Conservation (phyloP, 2,797 vertebrate species). For the Notolepis coatsorum region DNA sequence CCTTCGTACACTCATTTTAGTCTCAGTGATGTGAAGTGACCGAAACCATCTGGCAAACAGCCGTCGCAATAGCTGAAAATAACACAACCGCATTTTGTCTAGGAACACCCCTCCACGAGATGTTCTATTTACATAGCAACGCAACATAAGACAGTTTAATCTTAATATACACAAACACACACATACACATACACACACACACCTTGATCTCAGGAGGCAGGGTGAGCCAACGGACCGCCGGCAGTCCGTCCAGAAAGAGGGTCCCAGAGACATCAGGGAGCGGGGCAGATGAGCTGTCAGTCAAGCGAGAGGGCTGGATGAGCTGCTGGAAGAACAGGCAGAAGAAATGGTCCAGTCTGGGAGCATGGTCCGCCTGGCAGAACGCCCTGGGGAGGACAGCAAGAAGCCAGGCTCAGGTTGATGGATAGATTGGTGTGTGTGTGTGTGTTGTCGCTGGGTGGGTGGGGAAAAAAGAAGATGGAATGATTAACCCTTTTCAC, state of each 20-base stretch:
- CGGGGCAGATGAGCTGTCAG: constrained; percentile 52
- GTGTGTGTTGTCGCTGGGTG: too few relatives aligned
- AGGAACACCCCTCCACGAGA: too few relatives aligned
- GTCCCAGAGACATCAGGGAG: constrained; percentile 71
- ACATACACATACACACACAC: not conserved
- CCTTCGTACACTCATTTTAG: too few relatives aligned
- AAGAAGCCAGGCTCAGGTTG: not conserved
- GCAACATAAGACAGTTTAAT: too few relatives aligned
- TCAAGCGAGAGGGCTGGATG: constrained; percentile 82
- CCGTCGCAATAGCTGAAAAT: too few relatives aligned
- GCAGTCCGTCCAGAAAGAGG: constrained; percentile 86
- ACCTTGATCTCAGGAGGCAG: constrained; percentile 93
- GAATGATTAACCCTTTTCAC: too few relatives aligned
- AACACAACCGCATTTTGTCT: too few relatives aligned
- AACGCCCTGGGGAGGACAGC: constrained; percentile 84
- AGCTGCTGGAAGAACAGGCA: constrained; percentile 94
- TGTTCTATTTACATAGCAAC: too few relatives aligned
- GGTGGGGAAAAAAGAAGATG: not conserved
- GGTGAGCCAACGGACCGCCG: constrained; percentile 90
- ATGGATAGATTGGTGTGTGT: constrained; percentile 10
- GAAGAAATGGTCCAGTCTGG: constrained; percentile 95
- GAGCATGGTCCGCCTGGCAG: constrained; percentile 82
- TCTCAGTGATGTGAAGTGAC: too few relatives aligned
- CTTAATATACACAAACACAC: not conserved
- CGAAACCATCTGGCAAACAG: too few relatives aligned